Percentiles rank a stretch among this genome's conserved stretches.
Evolutionary conservation across 2,797 vertebrate genomes (phyloP).

Genomic region (Danio albolineatus): DNA sequence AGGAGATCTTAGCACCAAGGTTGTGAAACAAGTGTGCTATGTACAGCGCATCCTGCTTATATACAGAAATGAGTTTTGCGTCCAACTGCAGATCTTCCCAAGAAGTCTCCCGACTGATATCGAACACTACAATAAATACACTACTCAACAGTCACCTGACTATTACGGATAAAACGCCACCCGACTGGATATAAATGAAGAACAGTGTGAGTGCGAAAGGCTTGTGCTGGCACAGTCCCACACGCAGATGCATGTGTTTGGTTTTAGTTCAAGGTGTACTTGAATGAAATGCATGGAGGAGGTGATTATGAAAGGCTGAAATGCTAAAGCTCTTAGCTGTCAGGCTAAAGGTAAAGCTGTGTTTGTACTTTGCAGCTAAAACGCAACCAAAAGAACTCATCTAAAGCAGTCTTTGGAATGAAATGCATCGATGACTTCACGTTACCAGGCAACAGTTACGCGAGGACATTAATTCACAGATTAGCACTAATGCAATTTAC

Average conservation of each 20-base stretch:
- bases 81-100: slow-evolving; percentile 12
- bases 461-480: slow-evolving; percentile 39
- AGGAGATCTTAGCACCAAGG: slow-evolving; percentile 79
- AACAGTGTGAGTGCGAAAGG: slow-evolving; percentile 8
- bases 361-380: slow-evolving; percentile 25
- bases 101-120: slow-evolving; percentile 10
- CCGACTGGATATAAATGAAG: slow-evolving; percentile 29
- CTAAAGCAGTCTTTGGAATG: slow-evolving; percentile 79
- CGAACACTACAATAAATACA: slow-evolving; percentile 39
- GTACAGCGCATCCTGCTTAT: slow-evolving; percentile 43
- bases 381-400: slow-evolving; percentile 41
- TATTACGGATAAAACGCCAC: slow-evolving; percentile 26
- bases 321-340: slow-evolving; percentile 61
- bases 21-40: slow-evolving; percentile 71
- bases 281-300: background rate
- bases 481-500: slow-evolving; percentile 25
- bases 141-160: slow-evolving; percentile 27
- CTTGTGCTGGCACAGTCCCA: slow-evolving; percentile 6
- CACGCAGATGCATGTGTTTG: slow-evolving; percentile 15
- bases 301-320: slow-evolving; percentile 26
- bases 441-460: slow-evolving; percentile 30
- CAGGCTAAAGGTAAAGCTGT: slow-evolving; percentile 78
- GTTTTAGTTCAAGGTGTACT: background rate
- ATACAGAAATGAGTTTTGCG: slow-evolving; percentile 31
- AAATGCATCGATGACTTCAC: slow-evolving; percentile 67